These are phyloP conservation scores for Ferrisia virgata DNA, from an alignment of 2,888 invertebrate species.

Conservation along the genomic window DNA sequence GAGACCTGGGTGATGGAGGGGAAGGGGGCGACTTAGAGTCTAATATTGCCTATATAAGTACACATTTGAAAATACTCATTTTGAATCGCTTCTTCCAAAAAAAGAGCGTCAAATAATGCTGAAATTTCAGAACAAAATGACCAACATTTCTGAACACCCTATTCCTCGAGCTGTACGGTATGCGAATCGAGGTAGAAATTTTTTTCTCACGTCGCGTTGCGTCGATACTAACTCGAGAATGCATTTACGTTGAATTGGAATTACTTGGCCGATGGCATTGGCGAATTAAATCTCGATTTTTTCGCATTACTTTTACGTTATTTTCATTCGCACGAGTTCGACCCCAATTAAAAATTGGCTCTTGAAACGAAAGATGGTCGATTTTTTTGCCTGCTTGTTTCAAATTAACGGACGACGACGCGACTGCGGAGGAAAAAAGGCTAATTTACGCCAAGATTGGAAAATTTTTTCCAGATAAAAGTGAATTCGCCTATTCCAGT, in stretches of 20 bases:
- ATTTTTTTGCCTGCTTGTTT: neutral
- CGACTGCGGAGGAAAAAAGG: neutral
- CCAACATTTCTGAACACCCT: neutral
- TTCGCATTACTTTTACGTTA: neutral
- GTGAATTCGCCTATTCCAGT: no score
- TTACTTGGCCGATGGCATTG: neutral
- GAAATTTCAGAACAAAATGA: no score
- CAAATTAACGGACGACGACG: neutral
- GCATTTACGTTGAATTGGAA: neutral
- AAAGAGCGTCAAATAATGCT: no score
- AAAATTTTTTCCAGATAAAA: no score
- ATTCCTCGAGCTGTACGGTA: neutral
- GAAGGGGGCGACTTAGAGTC: no score
- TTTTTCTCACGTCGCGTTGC: no score
- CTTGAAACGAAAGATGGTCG: neutral
- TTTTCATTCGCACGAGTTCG: neutral
- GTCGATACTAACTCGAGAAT: neutral
- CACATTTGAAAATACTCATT: no score
- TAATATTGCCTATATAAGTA: no score
- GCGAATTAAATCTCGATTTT: neutral
- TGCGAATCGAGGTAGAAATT: neutral
- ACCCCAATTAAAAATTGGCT: conserved; percentile 2
- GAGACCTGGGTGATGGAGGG: no score
- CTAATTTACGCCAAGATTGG: neutral
- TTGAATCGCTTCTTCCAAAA: no score